Conservation (phyloP, 1,140 invertebrate genomes). For the Drosophila nigrodunni region DNA sequence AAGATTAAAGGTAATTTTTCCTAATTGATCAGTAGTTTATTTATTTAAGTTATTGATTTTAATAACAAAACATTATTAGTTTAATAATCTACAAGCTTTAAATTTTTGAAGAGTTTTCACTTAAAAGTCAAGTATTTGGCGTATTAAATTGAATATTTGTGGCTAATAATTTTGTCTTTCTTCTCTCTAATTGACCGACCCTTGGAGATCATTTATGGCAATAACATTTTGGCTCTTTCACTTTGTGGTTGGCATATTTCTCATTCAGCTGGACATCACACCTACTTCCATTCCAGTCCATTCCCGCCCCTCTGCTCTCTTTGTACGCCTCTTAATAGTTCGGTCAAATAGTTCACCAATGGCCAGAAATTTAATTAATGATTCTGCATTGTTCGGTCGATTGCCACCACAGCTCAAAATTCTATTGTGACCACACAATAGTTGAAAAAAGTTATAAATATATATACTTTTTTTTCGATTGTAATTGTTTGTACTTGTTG, state of each 20-base stretch:
- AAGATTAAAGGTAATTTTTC: no score
- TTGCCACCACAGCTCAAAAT: constrained; percentile 62
- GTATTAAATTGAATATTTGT: no score
- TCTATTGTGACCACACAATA: constrained; percentile 71
- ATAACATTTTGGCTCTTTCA: constrained; percentile 40
- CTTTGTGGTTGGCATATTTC: constrained; percentile 32
- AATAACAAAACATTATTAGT: no score
- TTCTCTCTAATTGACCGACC: constrained; percentile 4
- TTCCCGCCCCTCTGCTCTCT: neutral
- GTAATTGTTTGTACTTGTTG: constrained; percentile 63
- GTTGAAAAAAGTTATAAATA: constrained; percentile 23
- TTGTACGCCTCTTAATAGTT: constrained; percentile 5
- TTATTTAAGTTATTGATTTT: no score
- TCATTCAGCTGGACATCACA: constrained; percentile 16
- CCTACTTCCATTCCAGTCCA: neutral
- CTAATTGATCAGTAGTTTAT: no score
- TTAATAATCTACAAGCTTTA: no score
- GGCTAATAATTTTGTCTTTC: neutral
- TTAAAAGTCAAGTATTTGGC: no score
- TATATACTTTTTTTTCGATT: constrained; percentile 16
- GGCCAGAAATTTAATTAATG: constrained; percentile 77
- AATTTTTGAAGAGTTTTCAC: no score
- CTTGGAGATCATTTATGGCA: constrained; percentile 34
- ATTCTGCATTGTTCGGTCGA: constrained; percentile 76
- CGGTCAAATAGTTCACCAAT: constrained; percentile 62